These are phyloP conservation scores for Ctenomys sociabilis DNA, from an alignment of 2,113 vertebrate genomes.

Conservation along the genomic window DNA sequence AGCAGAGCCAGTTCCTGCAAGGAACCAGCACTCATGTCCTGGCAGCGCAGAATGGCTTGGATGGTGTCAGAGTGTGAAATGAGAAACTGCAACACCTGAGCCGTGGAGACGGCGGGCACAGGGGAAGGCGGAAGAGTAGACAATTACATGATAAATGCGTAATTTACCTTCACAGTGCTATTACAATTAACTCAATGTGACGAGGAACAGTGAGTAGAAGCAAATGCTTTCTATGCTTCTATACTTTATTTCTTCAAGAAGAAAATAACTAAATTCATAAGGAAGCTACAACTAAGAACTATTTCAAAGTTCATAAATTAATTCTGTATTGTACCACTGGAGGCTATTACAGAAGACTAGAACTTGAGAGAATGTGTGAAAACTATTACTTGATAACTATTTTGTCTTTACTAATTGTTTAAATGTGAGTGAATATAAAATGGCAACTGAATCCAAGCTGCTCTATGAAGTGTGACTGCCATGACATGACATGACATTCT, in stretches of 20 bases:
- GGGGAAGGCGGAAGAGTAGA: not conserved
- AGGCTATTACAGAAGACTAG: not conserved
- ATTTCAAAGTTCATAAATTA: conserved; percentile 1
- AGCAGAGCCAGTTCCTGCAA: conserved; percentile 94
- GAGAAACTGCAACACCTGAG: conserved; percentile 96
- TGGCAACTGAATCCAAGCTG: not conserved
- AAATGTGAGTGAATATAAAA: not conserved
- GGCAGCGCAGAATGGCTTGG: conserved; percentile 94
- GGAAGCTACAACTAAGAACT: not conserved
- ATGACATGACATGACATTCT: not conserved
- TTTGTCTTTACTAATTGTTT: conserved; percentile 1
- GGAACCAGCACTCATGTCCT: conserved; percentile 92
- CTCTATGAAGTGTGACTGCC: not conserved
- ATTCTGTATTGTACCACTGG: not conserved
- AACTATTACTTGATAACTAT: not conserved
- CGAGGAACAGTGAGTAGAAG: not conserved
- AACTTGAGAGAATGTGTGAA: not conserved
- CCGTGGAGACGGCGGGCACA: not conserved
- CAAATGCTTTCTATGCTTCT: not conserved
- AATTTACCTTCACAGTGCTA: not conserved
- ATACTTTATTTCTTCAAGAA: conserved; percentile 44
- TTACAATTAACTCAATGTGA: not conserved
- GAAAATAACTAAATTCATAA: not conserved
- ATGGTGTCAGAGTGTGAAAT: conserved; percentile 96
- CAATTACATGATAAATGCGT: not conserved